Percentiles rank a stretch among this genome's conserved stretches.
Conservation (phyloP, 2,797 vertebrate species). For the Leptatherina wallacei region DNA sequence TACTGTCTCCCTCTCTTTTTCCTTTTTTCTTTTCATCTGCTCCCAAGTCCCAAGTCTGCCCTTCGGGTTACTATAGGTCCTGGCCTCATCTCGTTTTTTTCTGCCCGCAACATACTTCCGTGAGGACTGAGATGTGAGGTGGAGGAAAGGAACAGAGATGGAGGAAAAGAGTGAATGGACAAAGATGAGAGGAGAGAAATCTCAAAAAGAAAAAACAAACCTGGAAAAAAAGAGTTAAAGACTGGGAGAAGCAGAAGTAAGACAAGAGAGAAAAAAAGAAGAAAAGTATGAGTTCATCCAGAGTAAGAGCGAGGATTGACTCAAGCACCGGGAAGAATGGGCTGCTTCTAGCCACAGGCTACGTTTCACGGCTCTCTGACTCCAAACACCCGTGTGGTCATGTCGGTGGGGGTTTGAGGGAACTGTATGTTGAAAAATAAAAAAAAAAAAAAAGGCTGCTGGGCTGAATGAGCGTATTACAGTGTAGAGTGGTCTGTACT, state of each 20-base stretch:
- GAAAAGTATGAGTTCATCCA: conserved; percentile 31
- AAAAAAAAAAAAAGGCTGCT: conserved; percentile 59
- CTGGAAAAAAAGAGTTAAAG: conserved; percentile 48
- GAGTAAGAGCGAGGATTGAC: conserved; percentile 36
- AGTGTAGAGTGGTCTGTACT: conserved; percentile 61
- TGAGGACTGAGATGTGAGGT: conserved; percentile 18
- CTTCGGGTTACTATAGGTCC: conserved; percentile 63
- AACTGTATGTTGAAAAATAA: conserved; percentile 48
- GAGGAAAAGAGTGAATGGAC: conserved; percentile 47
- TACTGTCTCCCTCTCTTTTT: conserved; percentile 49
- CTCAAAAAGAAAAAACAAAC: conserved; percentile 60
- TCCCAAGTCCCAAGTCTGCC: conserved; percentile 51
- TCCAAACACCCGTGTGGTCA: conserved; percentile 46
- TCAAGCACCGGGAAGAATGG: conserved; percentile 36
- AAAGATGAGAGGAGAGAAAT: conserved; percentile 45
- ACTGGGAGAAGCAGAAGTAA: conserved; percentile 47
- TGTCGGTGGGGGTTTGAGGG: conserved; percentile 37
- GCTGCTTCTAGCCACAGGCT: conserved; percentile 37
- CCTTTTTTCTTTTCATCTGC: conserved; percentile 35
- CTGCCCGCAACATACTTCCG: conserved; percentile 38
- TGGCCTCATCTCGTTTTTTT: conserved; percentile 50
- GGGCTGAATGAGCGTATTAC: conserved; percentile 60
- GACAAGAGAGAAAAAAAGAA: conserved; percentile 28
- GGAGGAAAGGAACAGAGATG: conserved; percentile 31
- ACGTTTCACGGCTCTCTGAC: conserved; percentile 51